Base-by-base conservation (phyloP, 2,888 invertebrate species). In the Gerris lacustris region DNA sequence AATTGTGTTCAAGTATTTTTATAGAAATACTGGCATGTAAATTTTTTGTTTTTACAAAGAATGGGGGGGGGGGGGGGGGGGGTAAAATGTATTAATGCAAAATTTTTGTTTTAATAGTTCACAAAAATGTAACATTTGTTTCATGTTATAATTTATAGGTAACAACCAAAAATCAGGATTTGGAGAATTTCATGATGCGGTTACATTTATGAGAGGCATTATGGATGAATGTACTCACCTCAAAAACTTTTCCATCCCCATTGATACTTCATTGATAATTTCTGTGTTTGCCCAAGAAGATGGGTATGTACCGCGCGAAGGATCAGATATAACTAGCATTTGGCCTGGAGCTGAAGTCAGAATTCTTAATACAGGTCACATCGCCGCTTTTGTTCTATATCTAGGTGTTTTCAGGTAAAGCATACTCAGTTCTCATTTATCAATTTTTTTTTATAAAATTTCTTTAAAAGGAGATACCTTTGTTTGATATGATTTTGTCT, bases 151-250 rank as follows among this genome's bases (percentile, higher is more conserved):
- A 31, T 31, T 31, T 31, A 2, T 31, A 31, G 31, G 4, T 31
- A 31, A 1, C 31, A 31, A 31, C 31, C 1, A 31, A 31, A 31
- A 31, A 31, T 31, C 31, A 67, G 67, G 67, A 15, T 45, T 9
- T 4, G 17, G n/a, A 6, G 71, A 73, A 67, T 73, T 71, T 74
- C 68, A 67, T 44, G 72, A 73, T 43, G 91, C 93, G 0, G 77
- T 93, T 70, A 91, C 92, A 82, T 96, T 98, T 79, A 97, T 98
- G 97, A 84, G 92, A 68, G 96, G 96, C 0, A 88, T 98, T 76
- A 98, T 99, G 98, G 98, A 99, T 79, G 96, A 98, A 80, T 98
- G 96, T 80, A 99, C 98, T 0, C 96, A 97, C 82, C 83, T 99
- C 63, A 92, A 88, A 75, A 96, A 97, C 81, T 99, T 96, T 79